These are phyloP conservation scores for Cheiracanthium punctorium DNA, from an alignment of 2,888 invertebrate species.

Conservation along the genomic window DNA sequence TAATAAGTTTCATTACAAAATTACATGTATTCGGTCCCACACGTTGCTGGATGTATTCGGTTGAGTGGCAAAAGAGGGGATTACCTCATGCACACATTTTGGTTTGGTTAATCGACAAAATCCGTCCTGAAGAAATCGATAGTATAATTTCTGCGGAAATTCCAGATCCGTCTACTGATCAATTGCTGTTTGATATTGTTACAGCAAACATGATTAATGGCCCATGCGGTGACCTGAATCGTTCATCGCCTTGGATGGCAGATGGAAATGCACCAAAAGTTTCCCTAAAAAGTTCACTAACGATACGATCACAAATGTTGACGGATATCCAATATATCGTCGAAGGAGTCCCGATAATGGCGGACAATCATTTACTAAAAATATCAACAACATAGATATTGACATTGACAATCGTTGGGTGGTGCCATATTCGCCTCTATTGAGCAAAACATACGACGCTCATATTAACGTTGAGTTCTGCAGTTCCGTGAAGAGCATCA, in stretches of 20 bases:
- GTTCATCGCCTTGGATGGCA: conserved; percentile 26
- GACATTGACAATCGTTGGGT: background rate
- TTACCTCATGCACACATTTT: conserved; percentile 15
- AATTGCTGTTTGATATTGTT: background rate
- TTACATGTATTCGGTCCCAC: conserved; percentile 19
- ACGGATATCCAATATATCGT: conserved; percentile 23
- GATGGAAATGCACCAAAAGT: too few species aligned
- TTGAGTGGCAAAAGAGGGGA: conserved; percentile 15
- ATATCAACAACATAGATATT: background rate
- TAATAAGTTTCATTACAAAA: conserved; percentile 24
- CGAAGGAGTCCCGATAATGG: conserved; percentile 25
- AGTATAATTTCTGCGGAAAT: conserved; percentile 4
- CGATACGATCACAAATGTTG: too few species aligned
- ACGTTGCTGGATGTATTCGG: background rate
- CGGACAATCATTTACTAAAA: conserved; percentile 26
- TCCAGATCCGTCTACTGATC: background rate
- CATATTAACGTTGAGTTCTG: background rate
- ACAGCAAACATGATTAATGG: background rate
- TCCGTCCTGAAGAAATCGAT: background rate
- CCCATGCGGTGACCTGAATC: background rate
- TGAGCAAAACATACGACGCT: background rate
- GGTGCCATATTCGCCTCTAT: background rate
- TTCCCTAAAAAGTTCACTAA: conserved; percentile 2
- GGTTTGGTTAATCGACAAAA: background rate
- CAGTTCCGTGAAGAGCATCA: background rate